Evolutionary conservation across 2,797 vertebrate genomes (phyloP), one percentile per base, ranked within the genome.

Genomic region (Sebastes trivittatus): DNA sequence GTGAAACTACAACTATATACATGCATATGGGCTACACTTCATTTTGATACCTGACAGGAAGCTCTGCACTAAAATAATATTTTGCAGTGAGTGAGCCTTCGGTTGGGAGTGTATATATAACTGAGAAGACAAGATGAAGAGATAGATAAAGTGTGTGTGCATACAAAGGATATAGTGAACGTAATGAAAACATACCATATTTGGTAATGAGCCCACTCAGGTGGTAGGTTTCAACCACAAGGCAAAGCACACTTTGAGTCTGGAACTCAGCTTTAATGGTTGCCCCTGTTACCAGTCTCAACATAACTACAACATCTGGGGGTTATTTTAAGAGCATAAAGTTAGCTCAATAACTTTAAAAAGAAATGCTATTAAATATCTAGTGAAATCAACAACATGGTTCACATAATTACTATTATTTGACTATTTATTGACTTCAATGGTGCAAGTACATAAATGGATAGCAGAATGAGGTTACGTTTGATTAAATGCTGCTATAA

Each of bases 11-110:
- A 58, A 38, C 66, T 70, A 22, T 55, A 71, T 13, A 56, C 59
- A 82, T 49, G 46, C 7, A 49, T 49, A 8, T 20, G 18, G 46
- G 46, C 46, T 59, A 71, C 22, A 72, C 27, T 68, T 49, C 25
- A 22, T 60, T 36, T 59, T 52, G n/a, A 14, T 62, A 79, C 38
- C 72, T 78, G 71, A 76, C 20, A 52, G 59, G 23, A 75, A 54
- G 27, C 22, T 61, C 68, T 59, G 52, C 14, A 2, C 25, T 69
- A 62, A 46, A 75, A 75, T 82, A 77, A 80, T 49, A 66, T 82
- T 81, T 64, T 79, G 67, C 58, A 55, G 3, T 5, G 67, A 59
- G 7, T 16, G 20, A 72, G 20, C 14, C 67, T 85, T 75, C 66
- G 74, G 64, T 72, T 69, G 20, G 52, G 30, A 20, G 58, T 74